These are phyloP conservation scores for Phataginus tricuspis DNA, from an alignment of 2,797 vertebrate species.

Conservation along the genomic window DNA sequence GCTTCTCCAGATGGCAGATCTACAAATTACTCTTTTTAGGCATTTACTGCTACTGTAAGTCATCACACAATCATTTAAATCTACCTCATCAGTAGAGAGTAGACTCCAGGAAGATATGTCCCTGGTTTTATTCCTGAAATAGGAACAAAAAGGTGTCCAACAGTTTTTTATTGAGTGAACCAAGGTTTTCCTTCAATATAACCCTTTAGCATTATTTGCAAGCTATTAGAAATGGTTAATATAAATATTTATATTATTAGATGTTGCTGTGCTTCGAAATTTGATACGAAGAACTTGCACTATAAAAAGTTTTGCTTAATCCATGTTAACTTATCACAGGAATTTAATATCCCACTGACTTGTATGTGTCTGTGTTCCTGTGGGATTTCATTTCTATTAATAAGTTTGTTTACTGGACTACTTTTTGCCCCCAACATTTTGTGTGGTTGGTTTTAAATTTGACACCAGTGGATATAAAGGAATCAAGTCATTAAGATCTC, in stretches of 20 bases:
- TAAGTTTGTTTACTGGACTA: conserved; percentile 80
- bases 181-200: not conserved
- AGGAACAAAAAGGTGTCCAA: not conserved
- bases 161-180: conserved; percentile 17
- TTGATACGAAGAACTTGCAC: conserved; percentile 72
- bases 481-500: conserved; percentile 69
- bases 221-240: conserved; percentile 71
- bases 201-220: conserved; percentile 43
- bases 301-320: conserved; percentile 84
- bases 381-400: conserved; percentile 81
- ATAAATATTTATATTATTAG: conserved; percentile 77
- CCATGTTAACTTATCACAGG: conserved; percentile 78
- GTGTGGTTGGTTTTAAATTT: conserved; percentile 79
- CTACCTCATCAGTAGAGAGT: not conserved
- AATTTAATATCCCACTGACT: conserved; percentile 79
- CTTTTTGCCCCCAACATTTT: conserved; percentile 78
- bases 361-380: conserved; percentile 71
- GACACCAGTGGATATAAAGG: conserved; percentile 68
- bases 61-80: not conserved
- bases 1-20: not conserved
- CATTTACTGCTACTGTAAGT: not conserved
- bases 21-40: not conserved
- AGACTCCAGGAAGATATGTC: not conserved
- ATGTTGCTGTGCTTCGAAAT: conserved; percentile 80
- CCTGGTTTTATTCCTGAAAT: conserved; percentile 5